phyloP scores from a whole-genome alignment of 2,888 invertebrate genomes.

The Nephrotoma guestfalica region DNA sequence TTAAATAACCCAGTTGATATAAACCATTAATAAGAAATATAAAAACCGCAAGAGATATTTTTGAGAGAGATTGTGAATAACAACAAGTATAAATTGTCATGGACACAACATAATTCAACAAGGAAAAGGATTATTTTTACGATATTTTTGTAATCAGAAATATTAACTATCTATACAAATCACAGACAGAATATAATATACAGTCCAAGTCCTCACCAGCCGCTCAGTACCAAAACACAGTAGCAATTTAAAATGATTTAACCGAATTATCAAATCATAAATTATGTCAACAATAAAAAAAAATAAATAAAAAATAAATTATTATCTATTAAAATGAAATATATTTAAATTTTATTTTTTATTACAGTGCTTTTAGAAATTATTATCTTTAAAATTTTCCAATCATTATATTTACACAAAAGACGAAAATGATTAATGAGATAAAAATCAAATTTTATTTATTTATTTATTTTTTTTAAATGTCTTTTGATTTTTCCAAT shows the following conservation, averaged over 20 bases:
- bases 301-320: neutral
- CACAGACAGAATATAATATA: no score
- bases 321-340: neutral
- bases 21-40: no score
- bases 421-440: neutral
- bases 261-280: neutral
- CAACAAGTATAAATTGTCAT: no score
- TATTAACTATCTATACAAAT: no score
- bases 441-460: neutral
- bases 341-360: neutral
- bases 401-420: neutral
- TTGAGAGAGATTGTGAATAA: no score
- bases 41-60: no score
- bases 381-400: neutral
- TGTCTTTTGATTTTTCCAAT: neutral
- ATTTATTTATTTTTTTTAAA: neutral
- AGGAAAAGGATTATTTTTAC: no score
- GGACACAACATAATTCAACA: no score
- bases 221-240: neutral
- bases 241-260: neutral
- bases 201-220: neutral
- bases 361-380: neutral
- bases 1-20: no score
- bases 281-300: neutral
- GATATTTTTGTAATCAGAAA: no score